Base-by-base conservation (phyloP, 1,140 invertebrate species). In the Drosophila nasuta region DNA sequence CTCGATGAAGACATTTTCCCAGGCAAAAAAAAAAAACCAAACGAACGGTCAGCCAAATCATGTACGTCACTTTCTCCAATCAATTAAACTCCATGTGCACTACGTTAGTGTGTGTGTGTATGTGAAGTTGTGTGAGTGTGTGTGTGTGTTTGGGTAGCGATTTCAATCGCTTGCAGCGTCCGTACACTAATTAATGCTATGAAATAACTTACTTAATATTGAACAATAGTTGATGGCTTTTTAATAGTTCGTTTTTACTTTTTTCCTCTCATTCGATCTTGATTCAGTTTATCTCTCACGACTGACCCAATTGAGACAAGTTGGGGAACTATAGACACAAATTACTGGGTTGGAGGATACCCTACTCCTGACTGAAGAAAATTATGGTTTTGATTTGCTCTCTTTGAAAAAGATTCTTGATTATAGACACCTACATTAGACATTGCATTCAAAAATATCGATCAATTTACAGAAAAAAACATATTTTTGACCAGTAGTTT, bases 161-260 rank as follows among this genome's bases (percentile, higher is more conserved):
- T 80, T 75, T 89, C 75, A 88, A 88, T 89, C 80, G 79, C 82
- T 79, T 76, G 73, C 64, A 76, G 74, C 70, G 56, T 74, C 38
- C 30, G 17, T 60, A 66, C 43, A 62, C 72, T 83, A 83, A 77
- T 81, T 88, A 88, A 77, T 75, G 77, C 74, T 83, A 80, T 82
- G 77, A 87, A 87, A 87, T 87, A 87, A 87, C 85, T 83, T 83
- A 88, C 85, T 83, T 83, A 83, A 88, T 88, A 88, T 87, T 89
- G 73, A 82, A 89, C 85, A 88, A 88, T 89, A 83, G 67, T 67
- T 88, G 82, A 88, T 89, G 83, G 56, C 54, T 52, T 89, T 88
- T 88, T 89, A 88, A 88, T 87, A 75, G 74, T 70, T 52, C 45
- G 70, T 70, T 75, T 77, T 78, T 74, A 72, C 67, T 79, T 81